Conservation (phyloP, 2,797 vertebrate genomes). For the Limosa lapponica region DNA sequence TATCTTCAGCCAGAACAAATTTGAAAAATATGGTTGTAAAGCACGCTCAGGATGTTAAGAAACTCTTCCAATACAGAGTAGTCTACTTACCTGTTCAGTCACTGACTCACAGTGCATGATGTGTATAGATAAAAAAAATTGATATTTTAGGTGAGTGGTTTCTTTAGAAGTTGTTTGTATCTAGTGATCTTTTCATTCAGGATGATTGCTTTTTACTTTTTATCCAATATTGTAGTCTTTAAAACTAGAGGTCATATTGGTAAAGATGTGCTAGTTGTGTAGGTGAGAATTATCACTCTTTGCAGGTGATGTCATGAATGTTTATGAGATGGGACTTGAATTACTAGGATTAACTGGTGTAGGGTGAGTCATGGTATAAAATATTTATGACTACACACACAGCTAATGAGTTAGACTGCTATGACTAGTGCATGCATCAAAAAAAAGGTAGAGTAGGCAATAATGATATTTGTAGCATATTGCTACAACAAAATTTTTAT, state of each 20-base stretch:
- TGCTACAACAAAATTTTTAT: accelerated
- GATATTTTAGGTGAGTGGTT: background rate
- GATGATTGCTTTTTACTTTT: background rate
- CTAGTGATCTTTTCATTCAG: background rate
- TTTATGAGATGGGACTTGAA: background rate
- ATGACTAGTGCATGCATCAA: background rate
- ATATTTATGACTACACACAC: background rate
- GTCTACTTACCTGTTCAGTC: background rate
- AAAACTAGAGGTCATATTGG: background rate
- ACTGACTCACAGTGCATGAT: background rate
- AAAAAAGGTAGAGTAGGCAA: background rate
- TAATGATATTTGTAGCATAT: background rate
- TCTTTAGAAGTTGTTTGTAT: background rate
- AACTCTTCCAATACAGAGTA: background rate
- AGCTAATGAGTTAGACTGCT: background rate
- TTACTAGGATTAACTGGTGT: background rate
- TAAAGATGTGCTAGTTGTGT: background rate
- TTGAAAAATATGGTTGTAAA: background rate
- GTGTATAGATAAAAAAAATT: background rate
- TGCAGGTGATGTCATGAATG: background rate
- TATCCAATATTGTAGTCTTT: background rate
- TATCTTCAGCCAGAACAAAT: background rate
- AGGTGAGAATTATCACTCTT: background rate
- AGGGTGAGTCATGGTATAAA: background rate
- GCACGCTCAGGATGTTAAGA: background rate